Evolutionary conservation across 2,113 vertebrate genomes (phyloP).

Genomic region (Pomatorhinus ruficollis): DNA sequence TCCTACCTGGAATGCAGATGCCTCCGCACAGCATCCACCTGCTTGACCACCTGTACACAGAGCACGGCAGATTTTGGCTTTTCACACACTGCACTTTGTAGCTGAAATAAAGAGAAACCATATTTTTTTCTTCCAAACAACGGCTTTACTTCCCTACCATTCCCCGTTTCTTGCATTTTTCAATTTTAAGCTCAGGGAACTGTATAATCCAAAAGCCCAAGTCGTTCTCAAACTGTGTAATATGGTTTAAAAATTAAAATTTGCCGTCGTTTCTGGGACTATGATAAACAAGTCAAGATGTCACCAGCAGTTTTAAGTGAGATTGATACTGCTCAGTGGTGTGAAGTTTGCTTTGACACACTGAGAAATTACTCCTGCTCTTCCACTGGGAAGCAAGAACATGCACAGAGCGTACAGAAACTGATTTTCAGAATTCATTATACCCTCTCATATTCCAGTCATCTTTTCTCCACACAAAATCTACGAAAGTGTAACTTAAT

Average conservation of each 20-base stretch:
- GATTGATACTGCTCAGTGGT: not conserved
- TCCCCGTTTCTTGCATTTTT: not conserved
- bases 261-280: not conserved
- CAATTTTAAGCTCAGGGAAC: not conserved
- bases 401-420: not conserved
- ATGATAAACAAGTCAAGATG: constrained; percentile 20
- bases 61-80: not conserved
- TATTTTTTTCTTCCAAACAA: not conserved
- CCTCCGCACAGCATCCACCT: not conserved
- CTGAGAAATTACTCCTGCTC: constrained; percentile 23
- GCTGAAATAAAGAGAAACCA: not conserved
- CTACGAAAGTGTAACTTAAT: not conserved
- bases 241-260: constrained; percentile 2
- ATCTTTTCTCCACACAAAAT: not conserved
- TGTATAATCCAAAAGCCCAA: not conserved
- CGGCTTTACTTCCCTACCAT: not conserved
- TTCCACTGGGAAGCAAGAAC: not conserved
- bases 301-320: constrained; percentile 15
- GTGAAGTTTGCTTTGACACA: constrained; percentile 21
- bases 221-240: not conserved
- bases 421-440: constrained; percentile 1
- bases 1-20: not conserved
- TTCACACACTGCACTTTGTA: not conserved
- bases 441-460: not conserved
- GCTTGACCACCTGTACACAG: not conserved